Conservation (phyloP, 2,888 invertebrate genomes). For the Lasioglossum marginatum region DNA sequence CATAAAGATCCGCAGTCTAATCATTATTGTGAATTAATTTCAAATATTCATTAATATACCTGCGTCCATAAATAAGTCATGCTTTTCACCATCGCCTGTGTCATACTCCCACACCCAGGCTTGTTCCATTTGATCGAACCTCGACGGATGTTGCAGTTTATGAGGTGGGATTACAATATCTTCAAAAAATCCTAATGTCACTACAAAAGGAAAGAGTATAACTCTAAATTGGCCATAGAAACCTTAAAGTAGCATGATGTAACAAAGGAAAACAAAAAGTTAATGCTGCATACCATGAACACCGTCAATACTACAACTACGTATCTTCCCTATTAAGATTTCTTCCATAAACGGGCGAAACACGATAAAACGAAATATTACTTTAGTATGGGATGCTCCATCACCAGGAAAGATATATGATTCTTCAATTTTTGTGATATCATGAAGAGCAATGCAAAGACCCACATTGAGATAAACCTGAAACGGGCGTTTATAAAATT, state of each 20-base stretch:
- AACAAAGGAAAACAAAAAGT: background rate
- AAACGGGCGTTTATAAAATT: constrained; percentile 7
- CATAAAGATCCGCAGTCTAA: no score
- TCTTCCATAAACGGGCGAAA: constrained; percentile 98
- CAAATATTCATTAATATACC: constrained; percentile 83
- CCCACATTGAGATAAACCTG: constrained; percentile 98
- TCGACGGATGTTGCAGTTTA: constrained; percentile 96
- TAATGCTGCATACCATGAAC: constrained; percentile 89
- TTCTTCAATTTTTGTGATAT: constrained; percentile 94
- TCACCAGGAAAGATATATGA: constrained; percentile 98
- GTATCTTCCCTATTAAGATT: constrained; percentile 96
- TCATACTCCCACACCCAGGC: constrained; percentile 99
- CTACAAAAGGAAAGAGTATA: constrained; percentile 85
- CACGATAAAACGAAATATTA: constrained; percentile 96
- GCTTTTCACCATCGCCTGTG: constrained; percentile 92
- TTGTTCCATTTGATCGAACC: constrained; percentile 96
- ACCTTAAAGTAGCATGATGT: background rate
- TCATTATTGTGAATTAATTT: background rate
- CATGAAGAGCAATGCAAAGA: constrained; percentile 96
- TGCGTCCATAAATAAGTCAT: constrained; percentile 97
- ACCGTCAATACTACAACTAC: constrained; percentile 95
- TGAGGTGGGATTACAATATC: constrained; percentile 97
- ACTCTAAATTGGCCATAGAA: constrained; percentile 5
- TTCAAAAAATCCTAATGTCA: constrained; percentile 98
- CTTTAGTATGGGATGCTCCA: constrained; percentile 97